Percentiles rank a stretch among this genome's conserved stretches.
Evolutionary conservation across 2,113 vertebrate species (phyloP).

Genomic region (Cervus canadensis): DNA sequence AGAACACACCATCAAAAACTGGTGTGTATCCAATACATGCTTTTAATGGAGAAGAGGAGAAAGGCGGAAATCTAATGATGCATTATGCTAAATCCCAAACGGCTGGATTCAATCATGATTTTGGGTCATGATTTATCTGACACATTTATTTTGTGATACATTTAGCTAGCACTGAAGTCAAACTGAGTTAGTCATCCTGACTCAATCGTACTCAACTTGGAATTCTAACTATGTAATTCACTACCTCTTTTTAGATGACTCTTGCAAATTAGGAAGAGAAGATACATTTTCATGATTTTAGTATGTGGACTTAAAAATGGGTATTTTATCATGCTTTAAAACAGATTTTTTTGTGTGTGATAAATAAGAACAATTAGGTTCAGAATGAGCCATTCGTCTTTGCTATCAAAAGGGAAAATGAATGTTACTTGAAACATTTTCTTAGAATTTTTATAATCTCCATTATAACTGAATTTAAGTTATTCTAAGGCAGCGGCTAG

Average conservation of each 20-base stretch:
- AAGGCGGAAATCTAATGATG: not conserved
- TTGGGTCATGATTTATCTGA: not conserved
- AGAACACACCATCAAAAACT: not conserved
- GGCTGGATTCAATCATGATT: not conserved
- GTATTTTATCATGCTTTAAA: slow-evolving; percentile 67
- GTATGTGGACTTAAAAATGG: slow-evolving; percentile 66
- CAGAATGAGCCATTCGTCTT: slow-evolving; percentile 54
- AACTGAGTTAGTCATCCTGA: not conserved
- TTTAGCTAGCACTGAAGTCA: not conserved
- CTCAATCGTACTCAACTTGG: not conserved
- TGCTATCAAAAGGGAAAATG: slow-evolving; percentile 59
- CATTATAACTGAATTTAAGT: not conserved
- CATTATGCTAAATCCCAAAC: not conserved
- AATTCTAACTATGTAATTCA: slow-evolving; percentile 2
- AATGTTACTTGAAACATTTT: slow-evolving; percentile 65
- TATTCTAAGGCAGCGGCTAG: not conserved
- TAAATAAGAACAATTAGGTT: slow-evolving; percentile 70
- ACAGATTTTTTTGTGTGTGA: slow-evolving; percentile 59
- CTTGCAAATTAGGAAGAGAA: slow-evolving; percentile 65
- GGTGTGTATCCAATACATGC: not conserved
- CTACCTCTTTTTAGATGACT: slow-evolving; percentile 18
- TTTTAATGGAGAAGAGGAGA: not conserved
- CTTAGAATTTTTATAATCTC: slow-evolving; percentile 63
- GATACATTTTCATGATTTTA: slow-evolving; percentile 55
- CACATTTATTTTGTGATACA: not conserved